Evolutionary conservation across 2,797 vertebrate species (phyloP), one percentile per base, ranked within the genome.

Genomic region (Sebastes matsubarae): DNA sequence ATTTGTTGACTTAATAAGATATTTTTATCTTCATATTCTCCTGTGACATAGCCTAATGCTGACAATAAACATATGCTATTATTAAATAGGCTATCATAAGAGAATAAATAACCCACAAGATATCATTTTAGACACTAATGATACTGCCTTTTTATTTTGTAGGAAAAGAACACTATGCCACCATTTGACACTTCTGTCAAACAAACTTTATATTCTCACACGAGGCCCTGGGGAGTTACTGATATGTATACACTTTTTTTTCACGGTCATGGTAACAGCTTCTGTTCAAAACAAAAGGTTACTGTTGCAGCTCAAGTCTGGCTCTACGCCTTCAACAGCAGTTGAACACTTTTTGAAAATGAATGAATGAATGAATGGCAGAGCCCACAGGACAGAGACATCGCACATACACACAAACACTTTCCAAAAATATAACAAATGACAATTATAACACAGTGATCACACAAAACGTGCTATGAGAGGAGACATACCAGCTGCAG

Each of bases 401-500:
- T 24, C 18, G 0, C 46, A 50, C 46, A 32, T 70, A 50, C 46
- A n/a, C 46, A 72, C 10, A 69, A 38, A 61, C 66, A 60, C 67
- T 34, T 60, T 85, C 83, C 58, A 80, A 82, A 84, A 87, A 88
- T 83, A 88, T 24, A 69, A 46, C 69, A 59, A 78, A 57, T 75
- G 46, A 72, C 71, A 83, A 71, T 73, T 70, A 67, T 75, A 34
- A 38, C 38, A 20, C 55, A 59, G 58, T 36, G 50, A 84, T 86
- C 60, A 77, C 75, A 69, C 46, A 80, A 22, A 32, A 65, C 29
- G 22, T 52, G 52, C 52, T 68, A 27, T 54, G 54, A 66, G 60
- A 68, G 32, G 69, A 70, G 70, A 96, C 97, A 82, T 93, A 98
- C 97, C 96, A 98, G 92, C 79, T 98, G 97, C 83, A 98, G 93